These are phyloP conservation scores for Siniperca chuatsi DNA, from an alignment of 2,113 vertebrate genomes.

Conservation along the genomic window DNA sequence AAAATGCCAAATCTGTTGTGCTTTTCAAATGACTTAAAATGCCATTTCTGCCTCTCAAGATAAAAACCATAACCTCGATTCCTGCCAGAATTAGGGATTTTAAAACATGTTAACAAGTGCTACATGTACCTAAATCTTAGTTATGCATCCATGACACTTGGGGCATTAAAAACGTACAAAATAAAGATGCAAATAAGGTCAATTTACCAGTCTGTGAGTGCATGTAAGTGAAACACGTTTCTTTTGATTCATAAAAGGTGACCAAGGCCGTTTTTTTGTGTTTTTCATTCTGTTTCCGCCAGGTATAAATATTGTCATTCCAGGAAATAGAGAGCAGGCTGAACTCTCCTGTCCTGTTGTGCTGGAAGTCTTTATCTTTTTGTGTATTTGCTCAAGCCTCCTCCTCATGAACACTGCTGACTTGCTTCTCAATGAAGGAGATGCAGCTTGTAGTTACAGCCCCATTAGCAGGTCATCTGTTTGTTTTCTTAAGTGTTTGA, in stretches of 20 bases:
- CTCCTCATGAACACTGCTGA: constrained; percentile 27
- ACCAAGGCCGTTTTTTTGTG: not conserved
- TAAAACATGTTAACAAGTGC: not conserved
- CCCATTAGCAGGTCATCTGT: constrained; percentile 29
- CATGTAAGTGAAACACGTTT: not conserved
- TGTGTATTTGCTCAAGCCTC: constrained; percentile 41
- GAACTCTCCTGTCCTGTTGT: not conserved
- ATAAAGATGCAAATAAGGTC: not conserved
- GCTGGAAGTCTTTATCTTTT: constrained; percentile 18
- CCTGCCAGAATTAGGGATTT: not conserved
- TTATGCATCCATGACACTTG: not conserved
- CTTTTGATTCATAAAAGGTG: not conserved
- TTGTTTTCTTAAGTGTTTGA: constrained; percentile 31
- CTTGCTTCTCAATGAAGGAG: not conserved
- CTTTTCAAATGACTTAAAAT: constrained; percentile 1
- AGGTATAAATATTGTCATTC: constrained; percentile 39
- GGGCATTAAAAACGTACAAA: not conserved
- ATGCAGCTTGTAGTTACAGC: constrained; percentile 1
- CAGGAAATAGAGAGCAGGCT: constrained; percentile 36
- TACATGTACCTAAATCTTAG: not conserved
- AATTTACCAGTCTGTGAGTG: not conserved
- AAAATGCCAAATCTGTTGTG: constrained; percentile 26
- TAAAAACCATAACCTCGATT: not conserved
- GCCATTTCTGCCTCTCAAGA: not conserved
- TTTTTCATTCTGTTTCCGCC: constrained; percentile 1